Base-by-base conservation (phyloP, 2,797 vertebrate genomes). In the Amphiprion clarkii region DNA sequence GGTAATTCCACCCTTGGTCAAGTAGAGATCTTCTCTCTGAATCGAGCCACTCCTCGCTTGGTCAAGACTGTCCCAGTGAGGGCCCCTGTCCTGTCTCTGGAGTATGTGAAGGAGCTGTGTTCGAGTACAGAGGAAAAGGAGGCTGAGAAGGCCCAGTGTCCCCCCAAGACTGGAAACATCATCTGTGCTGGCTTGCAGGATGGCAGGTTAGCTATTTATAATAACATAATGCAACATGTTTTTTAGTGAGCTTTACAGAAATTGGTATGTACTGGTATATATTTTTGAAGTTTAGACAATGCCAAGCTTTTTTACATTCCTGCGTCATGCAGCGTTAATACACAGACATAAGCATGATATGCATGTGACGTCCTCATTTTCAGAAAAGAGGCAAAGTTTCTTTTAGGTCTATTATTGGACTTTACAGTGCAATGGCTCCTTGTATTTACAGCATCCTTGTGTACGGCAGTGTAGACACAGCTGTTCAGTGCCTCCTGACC, bases 21-120 rank as follows among this genome's bases (percentile, higher is more conserved):
- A 27, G 93, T 98, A 62, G 96, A 97, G 82, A 97, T 98, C 82
- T 97, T 97, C 81, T 98, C 97, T 25, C 88, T 98, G 73, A 97
- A 98, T 92, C 94, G 96, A 2, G 82, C 95, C 0, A 88, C 91
- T 0, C 97, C 97, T 0, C 95, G 96, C 19, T 93, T 94, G 0
- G 95, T 98, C n/a, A 98, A 97, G 79, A 97, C 94, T 56, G 94
- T 98, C 85, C 93, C 95, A 0, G 78, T 97, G 84, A 91, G 89
- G 0, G 92, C 96, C 0, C 93, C 91, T 0, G 96, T 96, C 78
- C 93, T 97, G 70, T 97, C 96, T 87, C 93, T 97, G 86, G 97
- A 97, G 58, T 95, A 96, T 39, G 94, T 98, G 68, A 94, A 93
- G 0, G 95, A 96, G 85, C 87, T 49, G 0, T 64, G 81, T 1